A percentile compares a stretch with the other conserved stretches of the same genome.
These are phyloP conservation scores for Lobophora halterata DNA, from an alignment of 2,888 invertebrate species.

Conservation along the genomic window DNA sequence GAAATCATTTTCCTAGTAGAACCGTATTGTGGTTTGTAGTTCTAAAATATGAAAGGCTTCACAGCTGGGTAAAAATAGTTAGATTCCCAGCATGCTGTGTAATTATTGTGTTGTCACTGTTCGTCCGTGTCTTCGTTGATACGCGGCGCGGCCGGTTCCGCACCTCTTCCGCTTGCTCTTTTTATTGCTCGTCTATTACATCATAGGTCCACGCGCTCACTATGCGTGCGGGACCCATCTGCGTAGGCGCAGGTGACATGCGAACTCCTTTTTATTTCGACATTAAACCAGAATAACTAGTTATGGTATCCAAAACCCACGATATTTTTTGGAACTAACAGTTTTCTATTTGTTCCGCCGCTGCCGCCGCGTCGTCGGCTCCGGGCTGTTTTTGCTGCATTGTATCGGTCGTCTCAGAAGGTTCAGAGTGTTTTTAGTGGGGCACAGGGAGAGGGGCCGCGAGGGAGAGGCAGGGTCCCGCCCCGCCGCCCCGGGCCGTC, in stretches of 20 bases:
- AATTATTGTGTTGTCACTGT: slow-evolving; percentile 48
- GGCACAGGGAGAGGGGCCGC: slow-evolving; percentile 45
- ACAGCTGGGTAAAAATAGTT: slow-evolving; percentile 51
- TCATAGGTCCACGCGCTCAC: slow-evolving; percentile 56
- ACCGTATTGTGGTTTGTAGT: too few species aligned
- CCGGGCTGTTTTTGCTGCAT: slow-evolving; percentile 74
- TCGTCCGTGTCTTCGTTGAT: slow-evolving; percentile 37
- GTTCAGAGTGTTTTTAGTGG: slow-evolving; percentile 71
- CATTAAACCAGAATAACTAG: slow-evolving; percentile 56
- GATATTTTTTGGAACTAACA: slow-evolving; percentile 60
- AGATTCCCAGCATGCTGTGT: slow-evolving; percentile 47
- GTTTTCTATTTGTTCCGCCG: slow-evolving; percentile 78
- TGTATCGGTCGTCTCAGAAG: slow-evolving; percentile 67
- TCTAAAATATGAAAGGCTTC: too few species aligned
- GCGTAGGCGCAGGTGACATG: slow-evolving; percentile 76
- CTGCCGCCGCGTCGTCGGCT: slow-evolving; percentile 33
- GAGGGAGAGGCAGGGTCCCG: slow-evolving; percentile 51
- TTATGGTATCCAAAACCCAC: slow-evolving; percentile 70
- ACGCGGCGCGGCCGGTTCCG: slow-evolving; percentile 53
- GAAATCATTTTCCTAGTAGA: too few species aligned
- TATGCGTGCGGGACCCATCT: slow-evolving; percentile 61
- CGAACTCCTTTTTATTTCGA: slow-evolving; percentile 62
- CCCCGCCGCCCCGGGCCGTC: slow-evolving; percentile 72
- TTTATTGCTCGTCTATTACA: slow-evolving; percentile 64
- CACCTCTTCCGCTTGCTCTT: slow-evolving; percentile 67